These are phyloP conservation scores for Entomobrya proxima DNA, from an alignment of 2,888 invertebrate genomes.

Conservation along the genomic window DNA sequence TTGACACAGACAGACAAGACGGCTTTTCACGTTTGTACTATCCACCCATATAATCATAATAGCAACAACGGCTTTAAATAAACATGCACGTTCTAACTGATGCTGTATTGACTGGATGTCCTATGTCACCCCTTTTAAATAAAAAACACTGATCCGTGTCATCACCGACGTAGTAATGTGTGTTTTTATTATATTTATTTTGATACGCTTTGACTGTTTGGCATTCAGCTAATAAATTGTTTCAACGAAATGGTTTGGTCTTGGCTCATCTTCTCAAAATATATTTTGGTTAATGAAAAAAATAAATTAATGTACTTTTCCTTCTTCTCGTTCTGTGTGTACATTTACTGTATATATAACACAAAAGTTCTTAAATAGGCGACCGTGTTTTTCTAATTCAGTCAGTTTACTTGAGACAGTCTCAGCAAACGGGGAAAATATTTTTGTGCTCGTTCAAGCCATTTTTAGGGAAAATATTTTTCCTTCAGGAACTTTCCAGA, in stretches of 20 bases:
- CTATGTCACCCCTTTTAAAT: slow-evolving; percentile 20
- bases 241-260: too few species aligned
- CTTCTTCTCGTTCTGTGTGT: too few species aligned
- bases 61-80: not conserved
- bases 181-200: not conserved
- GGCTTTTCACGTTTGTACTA: not conserved
- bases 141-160: not conserved
- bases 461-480: too few species aligned
- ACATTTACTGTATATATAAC: too few species aligned
- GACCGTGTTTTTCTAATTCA: too few species aligned
- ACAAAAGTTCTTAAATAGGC: too few species aligned
- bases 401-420: too few species aligned
- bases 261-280: not conserved
- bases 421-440: too few species aligned
- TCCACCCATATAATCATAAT: too few species aligned
- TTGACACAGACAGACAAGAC: slow-evolving; percentile 30
- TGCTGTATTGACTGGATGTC: not conserved
- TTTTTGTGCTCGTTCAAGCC: too few species aligned
- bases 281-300: not conserved
- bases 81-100: not conserved
- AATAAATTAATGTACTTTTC: not conserved
- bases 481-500: too few species aligned
- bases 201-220: not conserved
- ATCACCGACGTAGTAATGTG: not conserved
- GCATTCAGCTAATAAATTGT: not conserved